Evolutionary conservation across 2,888 invertebrate species (phyloP).

Genomic region (Agrochola macilenta): DNA sequence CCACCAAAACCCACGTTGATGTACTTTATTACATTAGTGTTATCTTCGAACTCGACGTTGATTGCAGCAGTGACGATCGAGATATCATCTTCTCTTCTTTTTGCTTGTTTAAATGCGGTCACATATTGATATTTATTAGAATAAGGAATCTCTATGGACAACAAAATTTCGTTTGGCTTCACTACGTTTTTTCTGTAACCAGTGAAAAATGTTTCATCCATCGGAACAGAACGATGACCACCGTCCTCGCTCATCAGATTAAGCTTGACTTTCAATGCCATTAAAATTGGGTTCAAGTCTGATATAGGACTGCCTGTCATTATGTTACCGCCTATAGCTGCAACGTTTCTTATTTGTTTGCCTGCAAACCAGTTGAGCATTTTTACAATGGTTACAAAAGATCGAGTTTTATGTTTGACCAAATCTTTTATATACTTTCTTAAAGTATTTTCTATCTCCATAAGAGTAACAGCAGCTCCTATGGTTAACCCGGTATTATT

Average conservation of each 20-base stretch:
- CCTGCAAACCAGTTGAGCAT: slow-evolving; percentile 99
- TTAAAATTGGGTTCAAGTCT: slow-evolving; percentile 97
- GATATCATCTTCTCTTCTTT: slow-evolving; percentile 96
- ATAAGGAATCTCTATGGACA: slow-evolving; percentile 94
- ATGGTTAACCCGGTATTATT: slow-evolving; percentile 91
- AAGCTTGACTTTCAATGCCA: slow-evolving; percentile 95
- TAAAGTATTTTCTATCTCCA: slow-evolving; percentile 93
- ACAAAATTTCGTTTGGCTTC: slow-evolving; percentile 93
- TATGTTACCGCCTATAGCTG: slow-evolving; percentile 97
- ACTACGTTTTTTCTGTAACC: slow-evolving; percentile 95
- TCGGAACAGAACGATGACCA: slow-evolving; percentile 90
- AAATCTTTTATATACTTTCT: slow-evolving; percentile 90
- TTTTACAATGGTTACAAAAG: slow-evolving; percentile 93
- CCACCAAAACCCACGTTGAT: slow-evolving; percentile 96
- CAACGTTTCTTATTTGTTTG: slow-evolving; percentile 98
- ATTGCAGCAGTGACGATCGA: slow-evolving; percentile 96
- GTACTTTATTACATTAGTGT: slow-evolving; percentile 89
- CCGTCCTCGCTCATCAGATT: slow-evolving; percentile 90
- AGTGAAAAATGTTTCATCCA: slow-evolving; percentile 95
- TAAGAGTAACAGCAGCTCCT: slow-evolving; percentile 96
- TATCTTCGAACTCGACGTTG: slow-evolving; percentile 91
- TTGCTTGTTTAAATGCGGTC: slow-evolving; percentile 95
- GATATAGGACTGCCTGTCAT: slow-evolving; percentile 99
- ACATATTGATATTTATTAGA: slow-evolving; percentile 92
- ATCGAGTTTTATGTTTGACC: slow-evolving; percentile 92